phyloP scores from a whole-genome alignment of 2,888 invertebrate genomes.

The Lypha dubia region DNA sequence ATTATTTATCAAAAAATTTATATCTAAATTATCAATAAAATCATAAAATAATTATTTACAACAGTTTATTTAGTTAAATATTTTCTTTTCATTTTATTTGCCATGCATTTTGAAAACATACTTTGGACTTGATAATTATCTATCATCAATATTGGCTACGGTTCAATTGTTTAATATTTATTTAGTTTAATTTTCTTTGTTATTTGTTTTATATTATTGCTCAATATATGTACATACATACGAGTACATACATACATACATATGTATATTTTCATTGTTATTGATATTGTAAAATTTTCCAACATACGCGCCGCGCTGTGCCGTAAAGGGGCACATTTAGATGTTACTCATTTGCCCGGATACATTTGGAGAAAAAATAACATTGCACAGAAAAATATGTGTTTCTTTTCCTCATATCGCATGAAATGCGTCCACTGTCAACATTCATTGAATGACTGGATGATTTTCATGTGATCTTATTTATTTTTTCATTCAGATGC shows the following conservation, averaged over 20 bases:
- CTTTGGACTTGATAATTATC: conserved; percentile 38
- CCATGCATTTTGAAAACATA: conserved; percentile 16
- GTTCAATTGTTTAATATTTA: neutral
- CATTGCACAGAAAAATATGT: neutral
- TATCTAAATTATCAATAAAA: too few relatives aligned
- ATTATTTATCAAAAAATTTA: neutral
- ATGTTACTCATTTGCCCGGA: neutral
- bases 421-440: neutral
- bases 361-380: conserved; percentile 1
- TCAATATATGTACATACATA: conserved; percentile 5
- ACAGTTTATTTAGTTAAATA: neutral
- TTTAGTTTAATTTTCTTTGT: conserved; percentile 20
- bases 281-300: neutral
- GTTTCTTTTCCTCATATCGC: conserved; percentile 12
- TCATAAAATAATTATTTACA: neutral
- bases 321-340: conserved; percentile 31
- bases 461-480: neutral
- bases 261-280: too few relatives aligned
- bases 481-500: neutral
- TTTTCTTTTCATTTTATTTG: neutral
- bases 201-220: neutral
- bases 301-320: conserved; percentile 10
- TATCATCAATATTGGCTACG: neutral
- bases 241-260: too few relatives aligned
- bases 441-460: neutral